Conservation (phyloP, 2,113 vertebrate genomes). For the Leptocoma aspasia region DNA sequence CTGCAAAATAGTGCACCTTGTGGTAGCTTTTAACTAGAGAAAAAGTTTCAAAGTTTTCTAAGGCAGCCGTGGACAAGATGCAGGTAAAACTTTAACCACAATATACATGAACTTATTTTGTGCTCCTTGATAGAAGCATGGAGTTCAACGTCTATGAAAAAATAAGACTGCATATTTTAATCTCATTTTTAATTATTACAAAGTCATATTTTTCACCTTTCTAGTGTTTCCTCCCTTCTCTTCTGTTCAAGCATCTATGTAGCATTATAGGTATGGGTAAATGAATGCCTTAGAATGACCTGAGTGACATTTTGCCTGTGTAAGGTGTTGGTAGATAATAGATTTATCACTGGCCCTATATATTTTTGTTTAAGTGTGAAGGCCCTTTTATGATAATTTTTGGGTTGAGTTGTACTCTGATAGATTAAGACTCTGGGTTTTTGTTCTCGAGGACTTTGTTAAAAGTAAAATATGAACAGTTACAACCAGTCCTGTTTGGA, state of each 20-base stretch:
- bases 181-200: background rate
- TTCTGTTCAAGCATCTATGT: background rate
- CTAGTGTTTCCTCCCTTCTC: background rate
- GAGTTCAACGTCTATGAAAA: background rate
- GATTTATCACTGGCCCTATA: background rate
- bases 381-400: background rate
- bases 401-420: background rate
- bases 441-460: background rate
- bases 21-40: background rate
- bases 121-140: background rate
- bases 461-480: background rate
- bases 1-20: background rate
- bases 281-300: background rate
- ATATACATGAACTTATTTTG: background rate
- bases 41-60: background rate
- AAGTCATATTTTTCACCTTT: background rate
- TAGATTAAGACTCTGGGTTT: background rate
- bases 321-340: background rate
- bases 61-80: background rate
- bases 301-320: background rate
- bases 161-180: background rate
- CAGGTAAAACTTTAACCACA: background rate
- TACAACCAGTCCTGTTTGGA: background rate
- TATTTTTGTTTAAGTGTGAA: background rate
- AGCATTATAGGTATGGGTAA: background rate